These are phyloP conservation scores for Drosophila persimilis DNA, from an alignment of 1,140 invertebrate genomes.

Conservation along the genomic window DNA sequence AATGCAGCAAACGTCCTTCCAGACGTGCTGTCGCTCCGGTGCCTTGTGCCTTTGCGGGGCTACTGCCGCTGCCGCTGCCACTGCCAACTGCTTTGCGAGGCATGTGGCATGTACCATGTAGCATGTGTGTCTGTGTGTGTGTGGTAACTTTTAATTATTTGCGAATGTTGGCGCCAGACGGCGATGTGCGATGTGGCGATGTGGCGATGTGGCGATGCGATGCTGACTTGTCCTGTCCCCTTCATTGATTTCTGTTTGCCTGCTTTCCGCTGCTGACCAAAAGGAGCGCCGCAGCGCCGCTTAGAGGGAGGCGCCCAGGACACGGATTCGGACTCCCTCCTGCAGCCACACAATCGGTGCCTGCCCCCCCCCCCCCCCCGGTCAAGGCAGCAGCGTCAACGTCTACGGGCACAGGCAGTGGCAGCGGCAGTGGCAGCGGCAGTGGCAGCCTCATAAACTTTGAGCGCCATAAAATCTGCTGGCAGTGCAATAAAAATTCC, in stretches of 20 bases:
- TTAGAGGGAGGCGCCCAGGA: constrained; percentile 1
- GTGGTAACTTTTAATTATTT: constrained; percentile 80
- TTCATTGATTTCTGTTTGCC: constrained; percentile 66
- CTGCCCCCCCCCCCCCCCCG: constrained; percentile 1
- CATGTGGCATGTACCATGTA: constrained; percentile 9
- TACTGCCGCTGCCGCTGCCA: background rate
- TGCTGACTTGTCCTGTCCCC: constrained; percentile 36
- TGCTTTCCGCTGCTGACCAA: constrained; percentile 54
- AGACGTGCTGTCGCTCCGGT: constrained; percentile 63
- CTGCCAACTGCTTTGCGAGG: constrained; percentile 39
- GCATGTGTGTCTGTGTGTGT: constrained; percentile 49
- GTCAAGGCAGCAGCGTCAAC: constrained; percentile 23
- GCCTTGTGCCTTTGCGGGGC: constrained; percentile 46
- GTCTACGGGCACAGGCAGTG: constrained; percentile 28
- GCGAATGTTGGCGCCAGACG: constrained; percentile 79
- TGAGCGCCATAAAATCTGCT: constrained; percentile 82
- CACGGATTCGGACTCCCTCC: no score
- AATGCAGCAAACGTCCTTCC: constrained; percentile 83
- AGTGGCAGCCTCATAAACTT: constrained; percentile 75
- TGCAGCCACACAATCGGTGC: background rate
- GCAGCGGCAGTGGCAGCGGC: constrained; percentile 56
- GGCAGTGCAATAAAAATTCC: constrained; percentile 79
- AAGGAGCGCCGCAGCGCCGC: constrained; percentile 11
- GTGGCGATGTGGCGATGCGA: constrained; percentile 12
- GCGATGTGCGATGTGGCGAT: constrained; percentile 62